Conservation (phyloP, 2,113 vertebrate species). For the Campylomormyrus numenius region DNA sequence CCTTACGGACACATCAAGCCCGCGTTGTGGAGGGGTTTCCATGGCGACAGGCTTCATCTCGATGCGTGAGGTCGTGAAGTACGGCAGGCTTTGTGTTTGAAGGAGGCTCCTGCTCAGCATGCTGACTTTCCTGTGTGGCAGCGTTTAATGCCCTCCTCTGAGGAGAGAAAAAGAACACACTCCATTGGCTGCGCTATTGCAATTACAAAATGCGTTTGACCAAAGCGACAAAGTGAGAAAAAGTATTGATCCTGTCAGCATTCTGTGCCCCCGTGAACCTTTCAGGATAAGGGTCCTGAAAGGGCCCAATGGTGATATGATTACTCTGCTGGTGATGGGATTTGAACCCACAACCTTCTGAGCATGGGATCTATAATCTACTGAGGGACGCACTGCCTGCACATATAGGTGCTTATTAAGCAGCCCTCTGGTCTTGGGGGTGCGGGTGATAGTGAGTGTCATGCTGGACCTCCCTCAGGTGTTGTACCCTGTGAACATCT, state of each 20-base stretch:
- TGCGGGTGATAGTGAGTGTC: background rate
- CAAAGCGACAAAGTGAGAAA: background rate
- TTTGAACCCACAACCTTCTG: background rate
- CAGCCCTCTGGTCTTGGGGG: background rate
- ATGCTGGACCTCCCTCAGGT: background rate
- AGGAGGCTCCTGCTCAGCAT: background rate
- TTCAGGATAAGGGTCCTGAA: background rate
- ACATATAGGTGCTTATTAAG: background rate
- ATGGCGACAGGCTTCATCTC: constrained; percentile 4
- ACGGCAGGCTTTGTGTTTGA: background rate
- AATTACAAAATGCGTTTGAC: background rate
- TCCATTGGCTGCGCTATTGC: background rate
- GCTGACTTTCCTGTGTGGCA: background rate
- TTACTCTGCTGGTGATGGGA: background rate
- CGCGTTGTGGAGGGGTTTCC: background rate
- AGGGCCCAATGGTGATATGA: background rate
- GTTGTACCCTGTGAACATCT: background rate
- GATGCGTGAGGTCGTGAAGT: background rate
- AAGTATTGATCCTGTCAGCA: background rate
- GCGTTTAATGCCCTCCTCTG: background rate
- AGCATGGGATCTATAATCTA: background rate
- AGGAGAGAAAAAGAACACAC: background rate
- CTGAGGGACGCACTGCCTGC: background rate
- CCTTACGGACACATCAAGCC: background rate
- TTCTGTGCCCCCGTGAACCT: background rate